Conservation (phyloP, 1,140 invertebrate genomes). For the Schlechtendalia chinensis region DNA sequence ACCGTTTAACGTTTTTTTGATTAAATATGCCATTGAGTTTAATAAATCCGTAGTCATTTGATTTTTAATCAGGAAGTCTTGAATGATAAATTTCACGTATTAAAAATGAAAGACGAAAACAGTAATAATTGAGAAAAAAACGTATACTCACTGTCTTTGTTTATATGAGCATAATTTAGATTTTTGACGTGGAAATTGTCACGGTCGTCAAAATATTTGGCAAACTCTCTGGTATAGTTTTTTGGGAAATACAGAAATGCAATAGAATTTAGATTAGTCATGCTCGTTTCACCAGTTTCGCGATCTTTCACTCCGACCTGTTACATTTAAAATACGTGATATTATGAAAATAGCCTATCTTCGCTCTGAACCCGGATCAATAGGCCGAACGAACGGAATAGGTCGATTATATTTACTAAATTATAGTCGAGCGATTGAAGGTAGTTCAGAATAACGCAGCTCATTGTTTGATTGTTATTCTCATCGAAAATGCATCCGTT, state of each 20-base stretch:
- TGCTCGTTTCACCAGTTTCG: neutral
- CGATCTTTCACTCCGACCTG: constrained; percentile 6
- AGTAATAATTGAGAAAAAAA: too few species aligned
- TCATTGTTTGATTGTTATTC: neutral
- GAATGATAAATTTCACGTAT: neutral
- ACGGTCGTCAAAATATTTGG: neutral
- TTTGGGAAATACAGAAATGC: constrained; percentile 31
- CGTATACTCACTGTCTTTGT: constrained; percentile 25
- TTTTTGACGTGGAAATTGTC: neutral
- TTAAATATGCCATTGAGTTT: neutral
- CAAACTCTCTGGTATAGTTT: constrained; percentile 8
- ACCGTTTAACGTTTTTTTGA: neutral
- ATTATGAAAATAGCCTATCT: too few species aligned
- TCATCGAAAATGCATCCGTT: constrained; percentile 10
- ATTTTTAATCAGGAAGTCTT: constrained; percentile 29
- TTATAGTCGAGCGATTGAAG: constrained; percentile 3
- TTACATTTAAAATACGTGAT: neutral
- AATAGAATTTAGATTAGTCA: neutral
- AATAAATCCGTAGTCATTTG: neutral
- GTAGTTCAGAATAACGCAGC: constrained; percentile 17
- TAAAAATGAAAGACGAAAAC: neutral
- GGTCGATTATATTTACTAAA: constrained; percentile 24
- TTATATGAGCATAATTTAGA: neutral
- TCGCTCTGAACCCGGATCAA: too few species aligned
- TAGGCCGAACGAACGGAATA: too few species aligned